Evolutionary conservation across 1,140 invertebrate species (phyloP).

Genomic region (Eulimnadia texana): DNA sequence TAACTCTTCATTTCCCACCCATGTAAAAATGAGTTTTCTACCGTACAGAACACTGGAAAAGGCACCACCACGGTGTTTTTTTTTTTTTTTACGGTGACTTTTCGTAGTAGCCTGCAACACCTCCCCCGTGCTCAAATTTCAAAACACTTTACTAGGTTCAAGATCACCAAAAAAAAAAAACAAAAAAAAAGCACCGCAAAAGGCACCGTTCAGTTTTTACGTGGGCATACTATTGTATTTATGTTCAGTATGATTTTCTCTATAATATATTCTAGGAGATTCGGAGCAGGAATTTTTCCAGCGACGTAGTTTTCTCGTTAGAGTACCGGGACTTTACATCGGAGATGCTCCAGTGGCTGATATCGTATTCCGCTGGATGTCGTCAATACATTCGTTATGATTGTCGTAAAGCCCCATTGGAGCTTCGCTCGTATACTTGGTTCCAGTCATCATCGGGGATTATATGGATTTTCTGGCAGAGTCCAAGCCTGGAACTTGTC

Average conservation of each 20-base stretch:
- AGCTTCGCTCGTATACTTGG: constrained; percentile 77
- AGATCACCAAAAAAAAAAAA: no score
- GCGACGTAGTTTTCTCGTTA: constrained; percentile 66
- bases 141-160: no score
- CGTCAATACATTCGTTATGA: constrained; percentile 82
- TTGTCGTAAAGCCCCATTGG: constrained; percentile 71
- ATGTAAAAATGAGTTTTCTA: no score
- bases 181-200: no score
- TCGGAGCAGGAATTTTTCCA: constrained; percentile 30
- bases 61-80: no score
- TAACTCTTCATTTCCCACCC: constrained; percentile 13
- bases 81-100: no score
- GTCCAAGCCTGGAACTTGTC: constrained; percentile 48
- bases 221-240: no score
- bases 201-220: no score
- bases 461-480: constrained; percentile 67
- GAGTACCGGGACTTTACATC: constrained; percentile 75
- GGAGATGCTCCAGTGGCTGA: constrained; percentile 76
- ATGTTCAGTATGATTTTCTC: neutral
- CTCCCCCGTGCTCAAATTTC: no score
- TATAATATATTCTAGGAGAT: constrained; percentile 11
- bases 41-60: no score
- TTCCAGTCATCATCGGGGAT: constrained; percentile 64
- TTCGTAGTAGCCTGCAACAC: no score
- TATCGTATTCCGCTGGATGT: constrained; percentile 74